Percentiles rank a stretch among this genome's conserved stretches.
phyloP scores from a whole-genome alignment of 2,113 vertebrate genomes.

The Himantopus leucocephalus region DNA sequence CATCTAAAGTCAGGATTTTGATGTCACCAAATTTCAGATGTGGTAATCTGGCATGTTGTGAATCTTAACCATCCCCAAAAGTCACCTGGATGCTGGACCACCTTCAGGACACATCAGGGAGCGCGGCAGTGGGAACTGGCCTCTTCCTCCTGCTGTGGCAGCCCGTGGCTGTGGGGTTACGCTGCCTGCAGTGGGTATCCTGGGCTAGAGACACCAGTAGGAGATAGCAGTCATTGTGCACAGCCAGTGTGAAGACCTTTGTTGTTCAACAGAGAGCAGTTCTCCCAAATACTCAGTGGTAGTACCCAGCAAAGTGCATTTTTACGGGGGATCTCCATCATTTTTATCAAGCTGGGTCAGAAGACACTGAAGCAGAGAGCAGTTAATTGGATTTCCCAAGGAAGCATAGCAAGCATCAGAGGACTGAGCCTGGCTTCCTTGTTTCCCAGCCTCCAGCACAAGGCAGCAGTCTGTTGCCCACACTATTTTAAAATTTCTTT shows the following conservation, averaged over 20 bases:
- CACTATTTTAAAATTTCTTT: neutral
- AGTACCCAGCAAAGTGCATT: neutral
- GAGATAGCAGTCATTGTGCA: neutral
- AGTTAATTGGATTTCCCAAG: slow-evolving; percentile 34
- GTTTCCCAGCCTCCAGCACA: neutral
- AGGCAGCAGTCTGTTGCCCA: neutral
- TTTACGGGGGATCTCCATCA: neutral
- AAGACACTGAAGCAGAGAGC: neutral
- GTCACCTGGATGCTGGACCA: neutral
- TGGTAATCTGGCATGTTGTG: neutral
- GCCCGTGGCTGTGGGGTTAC: rapidly evolving
- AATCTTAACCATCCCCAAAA: neutral
- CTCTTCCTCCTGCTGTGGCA: neutral
- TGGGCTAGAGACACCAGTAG: neutral
- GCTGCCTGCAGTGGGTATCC: neutral
- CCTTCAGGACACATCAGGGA: neutral
- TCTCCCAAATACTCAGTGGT: neutral
- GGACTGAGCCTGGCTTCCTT: neutral
- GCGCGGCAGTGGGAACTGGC: neutral
- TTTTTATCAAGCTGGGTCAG: slow-evolving; percentile 16
- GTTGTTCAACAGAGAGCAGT: neutral
- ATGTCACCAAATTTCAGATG: neutral
- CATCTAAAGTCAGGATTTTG: neutral
- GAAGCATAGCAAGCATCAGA: neutral
- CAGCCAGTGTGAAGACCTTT: neutral